Conservation (phyloP, 2,888 invertebrate species). For the Athalia circularis region DNA sequence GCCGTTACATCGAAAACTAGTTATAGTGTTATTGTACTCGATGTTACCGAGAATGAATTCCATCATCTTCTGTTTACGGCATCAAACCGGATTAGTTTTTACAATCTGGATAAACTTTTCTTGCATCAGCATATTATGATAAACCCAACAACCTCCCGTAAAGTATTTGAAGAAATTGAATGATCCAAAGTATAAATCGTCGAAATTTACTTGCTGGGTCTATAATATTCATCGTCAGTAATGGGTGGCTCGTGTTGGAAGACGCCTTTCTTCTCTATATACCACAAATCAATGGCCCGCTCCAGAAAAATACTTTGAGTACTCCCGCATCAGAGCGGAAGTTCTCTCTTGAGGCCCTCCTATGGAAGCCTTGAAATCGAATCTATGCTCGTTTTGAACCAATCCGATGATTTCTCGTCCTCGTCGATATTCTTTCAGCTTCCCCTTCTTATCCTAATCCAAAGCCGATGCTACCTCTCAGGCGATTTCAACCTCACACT, state of each 20-base stretch:
- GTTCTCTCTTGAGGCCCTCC: conserved; percentile 17
- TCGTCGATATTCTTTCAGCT: conserved; percentile 11
- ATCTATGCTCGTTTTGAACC: conserved; percentile 21
- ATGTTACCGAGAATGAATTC: neutral
- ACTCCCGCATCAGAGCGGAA: conserved; percentile 14
- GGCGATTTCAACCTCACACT: neutral
- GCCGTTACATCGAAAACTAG: neutral
- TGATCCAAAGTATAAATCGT: no score
- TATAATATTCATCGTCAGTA: no score
- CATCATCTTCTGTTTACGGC: no score
- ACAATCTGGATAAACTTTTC: no score
- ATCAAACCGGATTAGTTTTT: no score
- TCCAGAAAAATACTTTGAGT: neutral
- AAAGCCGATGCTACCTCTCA: neutral
- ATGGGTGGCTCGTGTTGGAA: neutral
- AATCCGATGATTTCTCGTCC: conserved; percentile 19
- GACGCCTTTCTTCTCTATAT: conserved; percentile 23
- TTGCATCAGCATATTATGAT: no score
- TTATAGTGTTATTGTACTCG: neutral
- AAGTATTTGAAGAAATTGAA: no score
- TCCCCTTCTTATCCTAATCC: conserved; percentile 18
- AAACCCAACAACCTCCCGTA: no score
- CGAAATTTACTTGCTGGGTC: no score
- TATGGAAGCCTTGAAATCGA: conserved; percentile 26
- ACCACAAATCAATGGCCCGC: conserved; percentile 7